phyloP scores from a whole-genome alignment of 2,113 vertebrate species.

The Eurystomus gularis region DNA sequence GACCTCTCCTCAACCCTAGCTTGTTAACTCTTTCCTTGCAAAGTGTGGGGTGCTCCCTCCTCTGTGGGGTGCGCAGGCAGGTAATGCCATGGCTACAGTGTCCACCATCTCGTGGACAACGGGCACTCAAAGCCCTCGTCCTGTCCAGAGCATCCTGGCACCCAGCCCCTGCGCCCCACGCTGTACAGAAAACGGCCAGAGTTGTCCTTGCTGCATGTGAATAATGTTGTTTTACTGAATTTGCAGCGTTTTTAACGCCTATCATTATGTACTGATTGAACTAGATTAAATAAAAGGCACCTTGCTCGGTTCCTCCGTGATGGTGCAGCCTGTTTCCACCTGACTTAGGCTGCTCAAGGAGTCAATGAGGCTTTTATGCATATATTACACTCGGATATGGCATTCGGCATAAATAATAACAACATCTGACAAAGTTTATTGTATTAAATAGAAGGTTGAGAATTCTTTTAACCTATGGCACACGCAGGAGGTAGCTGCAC shows the following conservation, averaged over 20 bases:
- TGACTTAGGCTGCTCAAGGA: not conserved
- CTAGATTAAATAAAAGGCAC: slow-evolving; percentile 60
- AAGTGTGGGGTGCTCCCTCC: not conserved
- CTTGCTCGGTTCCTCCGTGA: not conserved
- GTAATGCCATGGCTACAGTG: rapidly evolving
- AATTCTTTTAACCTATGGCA: slow-evolving; percentile 31
- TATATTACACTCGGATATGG: not conserved
- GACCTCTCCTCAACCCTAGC: rapidly evolving
- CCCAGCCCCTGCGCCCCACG: not conserved
- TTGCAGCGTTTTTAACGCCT: not conserved
- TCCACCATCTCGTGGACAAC: rapidly evolving
- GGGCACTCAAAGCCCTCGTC: not conserved
- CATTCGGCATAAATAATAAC: slow-evolving; percentile 36
- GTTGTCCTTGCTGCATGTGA: not conserved
- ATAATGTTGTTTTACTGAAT: not conserved
- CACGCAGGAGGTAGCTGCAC: not conserved
- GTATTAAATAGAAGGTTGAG: slow-evolving; percentile 54
- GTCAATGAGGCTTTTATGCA: slow-evolving; percentile 15
- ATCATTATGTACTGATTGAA: slow-evolving; percentile 2
- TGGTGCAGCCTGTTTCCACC: not conserved
- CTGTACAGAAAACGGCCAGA: not conserved
- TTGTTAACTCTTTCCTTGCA: not conserved
- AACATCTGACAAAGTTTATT: slow-evolving; percentile 64
- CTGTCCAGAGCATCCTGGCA: not conserved
- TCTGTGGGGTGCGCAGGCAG: not conserved